Percentiles rank a stretch among this genome's conserved stretches.
Conservation (phyloP, 2,888 invertebrate genomes). For the Timema podura region DNA sequence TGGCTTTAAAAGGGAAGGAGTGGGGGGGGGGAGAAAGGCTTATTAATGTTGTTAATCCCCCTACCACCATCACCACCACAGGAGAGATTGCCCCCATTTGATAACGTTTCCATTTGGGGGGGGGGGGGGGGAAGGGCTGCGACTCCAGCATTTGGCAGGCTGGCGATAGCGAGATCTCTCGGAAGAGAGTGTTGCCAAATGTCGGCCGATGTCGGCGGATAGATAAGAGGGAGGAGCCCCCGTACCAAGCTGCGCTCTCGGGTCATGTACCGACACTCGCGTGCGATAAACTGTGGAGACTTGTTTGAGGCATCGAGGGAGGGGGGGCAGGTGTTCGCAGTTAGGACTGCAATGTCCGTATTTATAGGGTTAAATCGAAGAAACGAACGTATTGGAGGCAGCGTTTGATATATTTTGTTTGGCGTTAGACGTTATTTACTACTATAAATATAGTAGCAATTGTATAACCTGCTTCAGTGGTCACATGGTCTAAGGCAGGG, state of each 20-base stretch:
- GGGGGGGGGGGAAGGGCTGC: slow-evolving; percentile 15
- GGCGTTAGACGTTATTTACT: too few species aligned
- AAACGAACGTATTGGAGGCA: too few species aligned
- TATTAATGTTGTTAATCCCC: slow-evolving; percentile 15
- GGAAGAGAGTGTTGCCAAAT: slow-evolving; percentile 25
- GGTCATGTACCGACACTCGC: background rate
- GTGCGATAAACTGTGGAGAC: too few species aligned
- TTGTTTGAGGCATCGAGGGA: too few species aligned
- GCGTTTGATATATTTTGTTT: too few species aligned
- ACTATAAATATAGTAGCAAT: too few species aligned
- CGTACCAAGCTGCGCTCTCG: slow-evolving; percentile 24
- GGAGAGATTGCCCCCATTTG: slow-evolving; percentile 24
- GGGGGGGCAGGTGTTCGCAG: too few species aligned
- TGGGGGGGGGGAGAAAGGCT: slow-evolving; percentile 6
- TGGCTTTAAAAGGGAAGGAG: background rate
- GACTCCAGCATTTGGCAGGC: slow-evolving; percentile 23
- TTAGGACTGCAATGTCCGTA: too few species aligned
- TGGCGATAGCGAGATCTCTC: slow-evolving; percentile 25
- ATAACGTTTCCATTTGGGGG: slow-evolving; percentile 20
- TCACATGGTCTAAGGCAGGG: too few species aligned
- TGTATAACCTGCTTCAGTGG: too few species aligned
- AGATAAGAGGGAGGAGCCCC: slow-evolving; percentile 19
- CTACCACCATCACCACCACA: background rate
- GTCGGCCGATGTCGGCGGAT: slow-evolving; percentile 21
- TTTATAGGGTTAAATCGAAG: too few species aligned